phyloP scores from a whole-genome alignment of 2,113 vertebrate species.

The Ictalurus furcatus region DNA sequence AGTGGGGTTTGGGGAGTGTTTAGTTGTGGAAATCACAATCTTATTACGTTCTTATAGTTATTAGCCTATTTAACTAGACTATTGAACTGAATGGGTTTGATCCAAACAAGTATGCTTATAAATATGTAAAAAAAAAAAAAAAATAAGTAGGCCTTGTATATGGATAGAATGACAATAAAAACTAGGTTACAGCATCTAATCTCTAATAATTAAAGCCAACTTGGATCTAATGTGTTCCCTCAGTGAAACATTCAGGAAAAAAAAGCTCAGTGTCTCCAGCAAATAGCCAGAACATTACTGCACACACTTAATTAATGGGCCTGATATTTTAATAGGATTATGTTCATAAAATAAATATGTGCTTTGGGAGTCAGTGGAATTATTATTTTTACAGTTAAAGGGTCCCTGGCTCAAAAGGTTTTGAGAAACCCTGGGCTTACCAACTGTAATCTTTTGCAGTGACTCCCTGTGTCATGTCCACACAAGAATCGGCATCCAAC shows the following conservation, averaged over 20 bases:
- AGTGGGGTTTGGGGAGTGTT: background rate
- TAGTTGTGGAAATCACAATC: background rate
- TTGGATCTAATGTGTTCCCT: too few species aligned
- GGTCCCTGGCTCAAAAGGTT: background rate
- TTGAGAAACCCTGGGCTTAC: background rate
- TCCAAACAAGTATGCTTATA: background rate
- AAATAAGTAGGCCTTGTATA: background rate
- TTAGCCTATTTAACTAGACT: background rate
- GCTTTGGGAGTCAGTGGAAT: background rate
- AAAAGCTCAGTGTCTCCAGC: too few species aligned
- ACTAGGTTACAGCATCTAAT: background rate
- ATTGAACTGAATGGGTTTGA: background rate
- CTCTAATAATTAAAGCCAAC: background rate
- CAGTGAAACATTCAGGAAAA: too few species aligned
- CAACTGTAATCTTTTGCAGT: background rate
- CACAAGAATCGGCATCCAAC: background rate
- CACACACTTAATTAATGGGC: too few species aligned
- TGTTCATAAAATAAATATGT: background rate
- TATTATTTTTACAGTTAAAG: background rate
- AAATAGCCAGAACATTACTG: too few species aligned
- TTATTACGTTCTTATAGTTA: background rate
- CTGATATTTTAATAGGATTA: too few species aligned
- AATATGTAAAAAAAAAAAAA: background rate
- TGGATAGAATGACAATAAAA: background rate
- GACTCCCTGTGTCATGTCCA: background rate